These are phyloP conservation scores for Lissocephala sabroskyi DNA, from an alignment of 2,888 invertebrate species.

Conservation along the genomic window DNA sequence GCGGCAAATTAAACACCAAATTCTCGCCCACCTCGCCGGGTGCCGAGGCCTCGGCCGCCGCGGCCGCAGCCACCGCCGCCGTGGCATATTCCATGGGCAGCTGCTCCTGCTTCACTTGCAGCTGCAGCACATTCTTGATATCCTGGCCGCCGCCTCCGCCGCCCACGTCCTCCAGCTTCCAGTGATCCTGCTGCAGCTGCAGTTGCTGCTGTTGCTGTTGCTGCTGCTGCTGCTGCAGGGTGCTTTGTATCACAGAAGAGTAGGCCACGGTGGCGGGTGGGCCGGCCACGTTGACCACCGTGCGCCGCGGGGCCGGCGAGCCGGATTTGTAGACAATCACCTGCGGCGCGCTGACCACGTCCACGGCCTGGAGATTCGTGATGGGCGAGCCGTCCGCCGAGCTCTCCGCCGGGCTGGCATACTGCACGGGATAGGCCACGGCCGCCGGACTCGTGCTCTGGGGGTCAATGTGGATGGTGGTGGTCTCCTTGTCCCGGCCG, in stretches of 20 bases:
- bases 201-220: constrained; percentile 32
- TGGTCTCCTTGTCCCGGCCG: constrained; percentile 52
- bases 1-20: constrained; percentile 67
- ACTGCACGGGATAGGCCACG: constrained; percentile 79
- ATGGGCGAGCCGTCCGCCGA: constrained; percentile 68
- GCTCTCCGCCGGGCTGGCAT: constrained; percentile 80
- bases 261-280: constrained; percentile 78
- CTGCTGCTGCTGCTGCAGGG: constrained; percentile 62
- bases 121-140: constrained; percentile 66
- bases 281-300: constrained; percentile 55
- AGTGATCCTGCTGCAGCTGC: constrained; percentile 42
- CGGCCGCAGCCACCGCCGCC: constrained; percentile 27
- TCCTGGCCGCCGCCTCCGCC: constrained; percentile 58
- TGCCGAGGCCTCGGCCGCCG: too few relatives aligned
- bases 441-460: constrained; percentile 53
- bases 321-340: constrained; percentile 69
- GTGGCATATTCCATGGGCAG: constrained; percentile 60
- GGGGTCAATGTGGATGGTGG: constrained; percentile 46
- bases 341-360: constrained; percentile 58
- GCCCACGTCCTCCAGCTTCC: constrained; percentile 56
- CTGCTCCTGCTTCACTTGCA: constrained; percentile 68
- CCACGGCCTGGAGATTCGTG: constrained; percentile 59
- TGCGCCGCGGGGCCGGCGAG: constrained; percentile 58
- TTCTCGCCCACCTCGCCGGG: too few relatives aligned
- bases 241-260: constrained; percentile 83